phyloP scores from a whole-genome alignment of 2,888 invertebrate genomes.

The Calephelis perditalis region DNA sequence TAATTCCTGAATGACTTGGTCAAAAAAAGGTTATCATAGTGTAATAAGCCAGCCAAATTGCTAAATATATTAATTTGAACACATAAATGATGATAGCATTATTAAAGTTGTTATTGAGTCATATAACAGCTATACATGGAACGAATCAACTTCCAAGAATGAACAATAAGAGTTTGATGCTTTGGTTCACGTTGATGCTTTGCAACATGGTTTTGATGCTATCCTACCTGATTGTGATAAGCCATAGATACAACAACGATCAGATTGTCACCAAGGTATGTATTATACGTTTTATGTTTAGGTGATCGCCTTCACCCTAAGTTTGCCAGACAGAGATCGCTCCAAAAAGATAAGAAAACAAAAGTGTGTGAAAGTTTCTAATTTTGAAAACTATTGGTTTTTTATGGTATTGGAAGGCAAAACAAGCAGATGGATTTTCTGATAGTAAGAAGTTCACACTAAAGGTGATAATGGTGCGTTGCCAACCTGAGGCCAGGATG shows the following conservation, averaged over 20 bases:
- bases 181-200: conserved; percentile 43
- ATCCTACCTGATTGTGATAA: conserved; percentile 46
- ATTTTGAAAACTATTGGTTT: not conserved
- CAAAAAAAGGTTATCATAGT: no score
- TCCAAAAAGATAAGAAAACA: no score
- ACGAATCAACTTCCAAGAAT: conserved; percentile 38
- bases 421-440: no score
- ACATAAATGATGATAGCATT: no score
- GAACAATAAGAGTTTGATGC: conserved; percentile 31
- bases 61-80: no score
- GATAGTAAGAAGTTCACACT: no score
- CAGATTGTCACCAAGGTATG: conserved; percentile 55
- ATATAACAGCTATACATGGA: conserved; percentile 52
- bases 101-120: conserved; percentile 9
- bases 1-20: no score
- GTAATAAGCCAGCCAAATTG: no score
- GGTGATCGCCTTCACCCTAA: no score
- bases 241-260: conserved; percentile 47
- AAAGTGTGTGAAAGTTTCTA: not conserved
- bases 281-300: not conserved
- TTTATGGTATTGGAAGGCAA: not conserved
- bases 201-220: conserved; percentile 39
- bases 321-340: no score
- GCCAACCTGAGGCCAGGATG: no score
- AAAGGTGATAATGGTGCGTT: no score